Conservation (phyloP, 2,888 invertebrate genomes). For the Odontomyia ornata region DNA sequence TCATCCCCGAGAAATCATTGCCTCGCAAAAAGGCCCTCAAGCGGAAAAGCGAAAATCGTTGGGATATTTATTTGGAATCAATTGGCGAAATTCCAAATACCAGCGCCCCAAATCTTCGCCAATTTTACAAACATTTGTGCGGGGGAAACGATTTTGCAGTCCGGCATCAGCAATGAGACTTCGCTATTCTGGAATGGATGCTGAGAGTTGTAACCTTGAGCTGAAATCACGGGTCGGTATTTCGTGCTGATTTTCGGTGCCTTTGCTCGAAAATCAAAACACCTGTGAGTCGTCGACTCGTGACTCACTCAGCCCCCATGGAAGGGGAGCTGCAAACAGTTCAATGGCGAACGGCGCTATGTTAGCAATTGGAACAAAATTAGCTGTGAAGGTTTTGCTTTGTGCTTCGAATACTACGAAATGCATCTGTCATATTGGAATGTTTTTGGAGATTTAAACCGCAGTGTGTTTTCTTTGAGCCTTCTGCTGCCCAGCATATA, state of each 20-base stretch:
- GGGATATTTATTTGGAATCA: background rate
- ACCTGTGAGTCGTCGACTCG: background rate
- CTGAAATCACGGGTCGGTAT: no score
- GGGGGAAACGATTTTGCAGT: background rate
- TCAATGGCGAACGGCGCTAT: no score
- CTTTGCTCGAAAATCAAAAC: background rate
- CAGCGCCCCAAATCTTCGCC: background rate
- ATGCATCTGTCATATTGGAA: no score
- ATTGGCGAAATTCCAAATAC: slow-evolving; percentile 6
- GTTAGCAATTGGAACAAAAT: no score
- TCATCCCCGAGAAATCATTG: no score
- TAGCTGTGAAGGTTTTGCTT: no score
- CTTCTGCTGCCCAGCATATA: no score
- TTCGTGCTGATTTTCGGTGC: background rate
- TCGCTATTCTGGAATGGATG: background rate
- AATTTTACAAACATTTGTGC: background rate
- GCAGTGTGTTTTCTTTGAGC: no score
- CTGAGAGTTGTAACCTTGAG: slow-evolving; percentile 24
- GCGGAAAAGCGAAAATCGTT: slow-evolving; percentile 27
- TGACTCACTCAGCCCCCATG: slow-evolving; percentile 7
- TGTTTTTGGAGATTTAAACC: no score
- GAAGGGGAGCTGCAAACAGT: no score
- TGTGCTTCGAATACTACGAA: no score
- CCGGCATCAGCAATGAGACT: background rate
- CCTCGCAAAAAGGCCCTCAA: slow-evolving; percentile 7